A percentile compares a stretch with the other conserved stretches of the same genome.
phyloP scores from a whole-genome alignment of 2,888 invertebrate genomes.

The Coenonympha glycerion region DNA sequence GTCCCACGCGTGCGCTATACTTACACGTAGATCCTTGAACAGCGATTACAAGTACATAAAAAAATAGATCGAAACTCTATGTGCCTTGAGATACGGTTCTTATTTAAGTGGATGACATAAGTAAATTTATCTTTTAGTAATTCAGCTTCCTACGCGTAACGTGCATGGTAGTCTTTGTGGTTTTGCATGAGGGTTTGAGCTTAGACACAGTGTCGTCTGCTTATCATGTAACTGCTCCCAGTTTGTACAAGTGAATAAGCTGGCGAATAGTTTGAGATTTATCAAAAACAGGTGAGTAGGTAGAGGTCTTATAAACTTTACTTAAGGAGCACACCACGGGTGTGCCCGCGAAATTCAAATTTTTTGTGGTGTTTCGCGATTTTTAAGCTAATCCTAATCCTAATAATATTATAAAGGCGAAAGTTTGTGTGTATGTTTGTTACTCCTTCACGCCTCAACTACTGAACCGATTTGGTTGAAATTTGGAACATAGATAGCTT shows the following conservation, averaged over 20 bases:
- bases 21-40: constrained; percentile 43
- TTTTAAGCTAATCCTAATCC: too few species aligned
- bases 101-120: constrained; percentile 12
- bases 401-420: too few species aligned
- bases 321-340: too few species aligned
- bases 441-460: too few species aligned
- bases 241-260: constrained; percentile 3
- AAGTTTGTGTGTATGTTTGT: too few species aligned
- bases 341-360: too few species aligned
- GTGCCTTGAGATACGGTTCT: constrained; percentile 1
- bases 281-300: too few species aligned
- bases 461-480: too few species aligned
- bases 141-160: constrained; percentile 27
- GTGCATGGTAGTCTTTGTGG: constrained; percentile 21
- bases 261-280: background rate
- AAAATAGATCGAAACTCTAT: constrained; percentile 1
- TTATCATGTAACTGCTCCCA: background rate
- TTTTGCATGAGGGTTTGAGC: constrained; percentile 11
- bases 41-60: constrained; percentile 33
- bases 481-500: too few species aligned
- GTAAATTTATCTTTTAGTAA: constrained; percentile 28
- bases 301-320: too few species aligned
- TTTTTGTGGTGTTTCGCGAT: too few species aligned
- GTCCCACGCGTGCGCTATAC: constrained; percentile 45
- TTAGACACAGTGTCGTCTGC: constrained; percentile 9